These are phyloP conservation scores for Eremophila alpestris DNA, from an alignment of 2,797 vertebrate species.

Conservation along the genomic window DNA sequence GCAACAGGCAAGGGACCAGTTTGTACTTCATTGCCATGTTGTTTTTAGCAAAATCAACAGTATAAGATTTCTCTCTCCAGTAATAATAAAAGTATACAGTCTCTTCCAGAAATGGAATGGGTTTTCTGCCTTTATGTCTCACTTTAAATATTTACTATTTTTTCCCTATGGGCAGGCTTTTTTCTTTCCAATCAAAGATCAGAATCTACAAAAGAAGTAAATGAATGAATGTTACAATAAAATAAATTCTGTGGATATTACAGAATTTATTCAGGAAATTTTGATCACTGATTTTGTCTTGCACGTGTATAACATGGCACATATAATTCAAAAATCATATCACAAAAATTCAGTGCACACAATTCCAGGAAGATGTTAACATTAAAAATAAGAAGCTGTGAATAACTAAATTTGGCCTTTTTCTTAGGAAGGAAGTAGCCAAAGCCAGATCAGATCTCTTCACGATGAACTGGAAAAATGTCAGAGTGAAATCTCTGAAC, in stretches of 20 bases:
- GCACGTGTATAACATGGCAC: background rate
- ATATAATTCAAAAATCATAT: background rate
- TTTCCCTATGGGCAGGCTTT: background rate
- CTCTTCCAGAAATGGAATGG: background rate
- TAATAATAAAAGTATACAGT: background rate
- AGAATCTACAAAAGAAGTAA: background rate
- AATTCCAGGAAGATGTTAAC: background rate
- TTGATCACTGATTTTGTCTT: background rate
- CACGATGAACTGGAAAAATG: conserved; percentile 81
- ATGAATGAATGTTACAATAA: background rate
- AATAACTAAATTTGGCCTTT: background rate
- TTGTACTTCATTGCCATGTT: background rate
- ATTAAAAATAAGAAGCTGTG: background rate
- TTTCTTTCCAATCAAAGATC: background rate
- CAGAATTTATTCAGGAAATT: background rate
- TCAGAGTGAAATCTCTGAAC: conserved; percentile 78
- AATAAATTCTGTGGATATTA: background rate
- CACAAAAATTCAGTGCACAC: background rate
- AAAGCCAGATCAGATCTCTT: conserved; percentile 82
- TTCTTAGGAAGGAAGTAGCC: conserved; percentile 77
- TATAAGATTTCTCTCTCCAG: background rate
- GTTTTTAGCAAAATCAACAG: background rate
- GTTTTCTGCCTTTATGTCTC: background rate
- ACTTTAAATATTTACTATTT: background rate
- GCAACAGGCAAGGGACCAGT: conserved; percentile 60